These are phyloP conservation scores for Epinephelus lanceolatus DNA, from an alignment of 2,113 vertebrate genomes.

Conservation along the genomic window DNA sequence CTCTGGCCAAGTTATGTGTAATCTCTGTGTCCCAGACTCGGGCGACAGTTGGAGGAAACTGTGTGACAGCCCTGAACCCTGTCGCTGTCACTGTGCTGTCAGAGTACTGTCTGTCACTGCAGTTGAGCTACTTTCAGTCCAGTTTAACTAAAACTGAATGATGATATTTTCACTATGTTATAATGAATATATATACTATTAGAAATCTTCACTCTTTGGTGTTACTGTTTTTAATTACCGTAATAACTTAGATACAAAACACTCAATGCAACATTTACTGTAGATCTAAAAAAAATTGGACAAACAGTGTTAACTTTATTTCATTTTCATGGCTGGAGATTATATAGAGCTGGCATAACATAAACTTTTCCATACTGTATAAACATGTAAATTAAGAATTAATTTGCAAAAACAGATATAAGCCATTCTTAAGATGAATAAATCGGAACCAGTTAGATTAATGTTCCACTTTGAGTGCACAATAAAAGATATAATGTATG, in stretches of 20 bases:
- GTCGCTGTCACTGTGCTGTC: constrained; percentile 45
- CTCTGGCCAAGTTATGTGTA: constrained; percentile 59
- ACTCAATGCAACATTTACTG: constrained; percentile 15
- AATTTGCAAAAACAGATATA: no score
- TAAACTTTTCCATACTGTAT: neutral
- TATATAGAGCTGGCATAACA: neutral
- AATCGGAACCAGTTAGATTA: no score
- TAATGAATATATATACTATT: neutral
- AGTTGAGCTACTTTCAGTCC: neutral
- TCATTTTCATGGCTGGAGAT: constrained; percentile 7
- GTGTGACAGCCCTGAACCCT: constrained; percentile 46
- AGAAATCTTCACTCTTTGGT: neutral
- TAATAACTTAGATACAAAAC: constrained; percentile 28
- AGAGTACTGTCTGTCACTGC: constrained; percentile 46
- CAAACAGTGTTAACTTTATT: constrained; percentile 9
- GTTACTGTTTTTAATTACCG: constrained; percentile 40
- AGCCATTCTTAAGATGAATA: no score
- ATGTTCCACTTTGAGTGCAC: no score
- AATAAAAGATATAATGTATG: no score
- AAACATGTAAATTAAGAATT: constrained; percentile 6
- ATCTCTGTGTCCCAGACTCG: constrained; percentile 73
- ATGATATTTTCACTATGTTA: neutral
- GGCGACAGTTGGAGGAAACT: constrained; percentile 66
- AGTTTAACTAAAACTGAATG: constrained; percentile 3
- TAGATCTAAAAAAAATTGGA: neutral